phyloP scores from a whole-genome alignment of 92 coral and sea anemone species.

The Ricordea florida region DNA sequence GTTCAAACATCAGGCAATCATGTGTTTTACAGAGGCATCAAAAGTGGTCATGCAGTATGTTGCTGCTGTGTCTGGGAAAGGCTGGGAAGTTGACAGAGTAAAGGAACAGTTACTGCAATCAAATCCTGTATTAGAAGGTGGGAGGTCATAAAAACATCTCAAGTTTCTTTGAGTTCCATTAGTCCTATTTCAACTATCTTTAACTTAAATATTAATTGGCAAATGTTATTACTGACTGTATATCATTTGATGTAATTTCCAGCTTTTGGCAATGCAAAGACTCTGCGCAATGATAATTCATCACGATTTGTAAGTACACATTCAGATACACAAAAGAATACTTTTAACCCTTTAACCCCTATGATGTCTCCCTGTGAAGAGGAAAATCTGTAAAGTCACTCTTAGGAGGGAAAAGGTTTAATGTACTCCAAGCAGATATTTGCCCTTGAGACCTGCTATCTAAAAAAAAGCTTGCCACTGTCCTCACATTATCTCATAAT shows the following conservation, averaged over 20 bases:
- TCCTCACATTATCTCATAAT: too few species aligned
- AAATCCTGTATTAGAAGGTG: conserved; percentile 96
- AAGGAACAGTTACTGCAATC: conserved; percentile 97
- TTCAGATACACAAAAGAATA: too few species aligned
- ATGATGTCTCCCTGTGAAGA: too few species aligned
- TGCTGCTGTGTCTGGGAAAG: conserved; percentile 98
- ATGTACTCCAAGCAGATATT: too few species aligned
- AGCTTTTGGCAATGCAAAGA: conserved; percentile 99
- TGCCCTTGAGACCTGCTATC: too few species aligned
- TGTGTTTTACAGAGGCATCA: conserved; percentile 85
- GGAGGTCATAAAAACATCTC: not conserved
- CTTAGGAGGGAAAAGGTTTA: too few species aligned
- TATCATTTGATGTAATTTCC: not conserved
- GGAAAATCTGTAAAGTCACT: too few species aligned
- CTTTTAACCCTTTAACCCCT: too few species aligned
- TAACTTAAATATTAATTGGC: not conserved
- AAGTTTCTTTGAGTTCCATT: not conserved
- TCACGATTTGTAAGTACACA: conserved; percentile 91
- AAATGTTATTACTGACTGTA: too few species aligned
- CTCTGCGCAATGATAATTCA: conserved; percentile 93
- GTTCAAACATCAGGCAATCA: not conserved
- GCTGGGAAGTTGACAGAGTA: conserved; percentile 94
- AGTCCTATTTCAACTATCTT: not conserved
- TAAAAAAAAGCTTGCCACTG: too few species aligned
- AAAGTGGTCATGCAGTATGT: conserved; percentile 99